phyloP scores from a whole-genome alignment of 2,888 invertebrate species.

The Platerodrilus igneus region DNA sequence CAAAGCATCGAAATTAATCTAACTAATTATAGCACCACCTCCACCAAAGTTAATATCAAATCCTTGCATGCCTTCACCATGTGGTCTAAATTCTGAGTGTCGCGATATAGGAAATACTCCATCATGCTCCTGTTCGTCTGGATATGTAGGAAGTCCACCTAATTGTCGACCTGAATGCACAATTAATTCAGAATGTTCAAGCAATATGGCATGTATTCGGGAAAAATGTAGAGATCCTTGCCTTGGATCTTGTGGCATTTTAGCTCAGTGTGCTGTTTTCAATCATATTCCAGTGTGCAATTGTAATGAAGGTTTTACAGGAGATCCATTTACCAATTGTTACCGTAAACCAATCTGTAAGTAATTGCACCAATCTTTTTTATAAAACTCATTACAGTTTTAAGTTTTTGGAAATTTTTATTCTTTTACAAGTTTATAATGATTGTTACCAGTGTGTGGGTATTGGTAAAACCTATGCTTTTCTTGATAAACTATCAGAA shows the following conservation, averaged over 20 bases:
- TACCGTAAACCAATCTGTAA: conserved; percentile 41
- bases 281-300: conserved; percentile 65
- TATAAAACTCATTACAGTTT: too few species aligned
- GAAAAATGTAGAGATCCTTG: conserved; percentile 64
- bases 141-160: conserved; percentile 52
- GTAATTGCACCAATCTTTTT: conserved; percentile 30
- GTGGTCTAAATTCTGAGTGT: conserved; percentile 56
- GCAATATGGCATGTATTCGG: conserved; percentile 50
- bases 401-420: too few species aligned
- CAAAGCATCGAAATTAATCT: too few species aligned
- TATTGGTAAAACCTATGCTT: too few species aligned
- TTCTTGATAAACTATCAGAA: too few species aligned
- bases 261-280: conserved; percentile 60
- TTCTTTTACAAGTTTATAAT: too few species aligned
- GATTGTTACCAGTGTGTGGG: too few species aligned
- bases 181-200: conserved; percentile 53
- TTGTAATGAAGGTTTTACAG: conserved; percentile 58
- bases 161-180: conserved; percentile 55
- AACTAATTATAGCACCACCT: too few species aligned
- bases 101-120: conserved; percentile 50
- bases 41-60: conserved; percentile 37
- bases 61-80: conserved; percentile 56
- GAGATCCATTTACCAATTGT: conserved; percentile 56
- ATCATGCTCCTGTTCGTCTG: conserved; percentile 52
- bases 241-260: conserved; percentile 58